These are phyloP conservation scores for Myotis daubentonii DNA, from an alignment of 2,797 vertebrate species.

Conservation along the genomic window DNA sequence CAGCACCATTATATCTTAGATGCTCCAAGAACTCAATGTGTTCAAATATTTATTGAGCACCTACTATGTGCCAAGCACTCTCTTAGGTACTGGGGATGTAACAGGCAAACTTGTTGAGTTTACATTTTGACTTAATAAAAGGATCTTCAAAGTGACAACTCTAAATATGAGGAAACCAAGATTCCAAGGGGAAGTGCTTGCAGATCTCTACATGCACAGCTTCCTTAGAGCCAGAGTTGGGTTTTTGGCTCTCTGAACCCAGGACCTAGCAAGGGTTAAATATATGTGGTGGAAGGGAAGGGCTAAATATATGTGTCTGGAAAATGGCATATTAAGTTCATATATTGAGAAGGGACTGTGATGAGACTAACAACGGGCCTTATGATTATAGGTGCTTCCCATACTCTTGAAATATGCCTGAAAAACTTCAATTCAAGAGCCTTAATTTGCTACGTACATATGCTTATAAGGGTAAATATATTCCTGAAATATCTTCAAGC, in stretches of 20 bases:
- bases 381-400: neutral
- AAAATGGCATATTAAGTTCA: neutral
- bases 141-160: neutral
- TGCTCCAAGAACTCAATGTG: neutral
- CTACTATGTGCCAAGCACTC: neutral
- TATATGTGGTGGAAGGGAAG: neutral
- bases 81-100: neutral
- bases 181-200: neutral
- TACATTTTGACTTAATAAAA: slow-evolving; percentile 37
- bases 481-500: neutral
- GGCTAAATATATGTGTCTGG: too few species aligned
- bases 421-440: neutral
- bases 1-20: neutral
- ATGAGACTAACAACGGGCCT: neutral
- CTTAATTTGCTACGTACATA: neutral
- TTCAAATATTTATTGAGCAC: neutral
- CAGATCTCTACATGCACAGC: neutral
- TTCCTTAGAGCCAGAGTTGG: neutral
- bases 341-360: neutral
- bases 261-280: neutral
- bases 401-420: slow-evolving; percentile 20
- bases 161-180: neutral
- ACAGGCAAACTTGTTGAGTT: neutral
- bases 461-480: slow-evolving; percentile 13
- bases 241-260: neutral